Percentiles rank a stretch among this genome's conserved stretches.
Evolutionary conservation across 2,797 vertebrate species (phyloP).

Genomic region (Pseudocheirus occidentalis): DNA sequence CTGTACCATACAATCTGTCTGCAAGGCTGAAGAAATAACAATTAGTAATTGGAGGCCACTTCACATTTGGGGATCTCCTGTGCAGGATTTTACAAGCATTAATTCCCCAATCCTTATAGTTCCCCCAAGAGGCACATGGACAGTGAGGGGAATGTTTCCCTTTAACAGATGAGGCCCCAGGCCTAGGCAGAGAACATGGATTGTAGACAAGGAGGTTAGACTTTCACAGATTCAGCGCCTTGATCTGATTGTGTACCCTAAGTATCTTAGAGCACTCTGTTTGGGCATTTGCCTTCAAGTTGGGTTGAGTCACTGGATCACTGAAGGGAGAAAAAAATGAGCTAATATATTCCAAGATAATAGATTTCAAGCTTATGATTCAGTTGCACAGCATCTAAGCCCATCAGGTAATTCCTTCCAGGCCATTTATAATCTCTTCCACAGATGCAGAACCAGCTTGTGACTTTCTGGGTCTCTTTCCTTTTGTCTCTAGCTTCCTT

Average conservation of each 20-base stretch:
- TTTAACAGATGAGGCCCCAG: constrained; percentile 30
- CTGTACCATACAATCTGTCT: background rate
- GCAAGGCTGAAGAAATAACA: background rate
- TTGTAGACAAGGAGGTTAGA: background rate
- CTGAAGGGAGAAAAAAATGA: constrained; percentile 48
- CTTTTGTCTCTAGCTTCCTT: constrained; percentile 52
- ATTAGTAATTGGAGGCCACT: constrained; percentile 37
- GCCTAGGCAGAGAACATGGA: background rate
- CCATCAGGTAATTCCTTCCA: constrained; percentile 7
- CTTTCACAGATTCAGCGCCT: constrained; percentile 27
- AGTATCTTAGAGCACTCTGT: constrained; percentile 39
- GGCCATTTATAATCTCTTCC: constrained; percentile 24
- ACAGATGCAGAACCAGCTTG: constrained; percentile 20
- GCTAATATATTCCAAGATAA: constrained; percentile 27
- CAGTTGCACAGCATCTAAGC: background rate
- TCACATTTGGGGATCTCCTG: constrained; percentile 13
- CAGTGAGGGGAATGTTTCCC: background rate
- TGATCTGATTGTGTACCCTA: background rate
- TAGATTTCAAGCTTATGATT: constrained; percentile 14
- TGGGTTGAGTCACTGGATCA: constrained; percentile 28
- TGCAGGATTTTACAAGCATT: background rate
- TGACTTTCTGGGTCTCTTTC: constrained; percentile 46
- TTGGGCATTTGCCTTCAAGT: constrained; percentile 35
- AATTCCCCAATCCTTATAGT: constrained; percentile 1
- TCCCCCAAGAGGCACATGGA: background rate